Evolutionary conservation across 2,888 invertebrate genomes (phyloP), one percentile per base, ranked within the genome.

Genomic region (Metalampra italica): DNA sequence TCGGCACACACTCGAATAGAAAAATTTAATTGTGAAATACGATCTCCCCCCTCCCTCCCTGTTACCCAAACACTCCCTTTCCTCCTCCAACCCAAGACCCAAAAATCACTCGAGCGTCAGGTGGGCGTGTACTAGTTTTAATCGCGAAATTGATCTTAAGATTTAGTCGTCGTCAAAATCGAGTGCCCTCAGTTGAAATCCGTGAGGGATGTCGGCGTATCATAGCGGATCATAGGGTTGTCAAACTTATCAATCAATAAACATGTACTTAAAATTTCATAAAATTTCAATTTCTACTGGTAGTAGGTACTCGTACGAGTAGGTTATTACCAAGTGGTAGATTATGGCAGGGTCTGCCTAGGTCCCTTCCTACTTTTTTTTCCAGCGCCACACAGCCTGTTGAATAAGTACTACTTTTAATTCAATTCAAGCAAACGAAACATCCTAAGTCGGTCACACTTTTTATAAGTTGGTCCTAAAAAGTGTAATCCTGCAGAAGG

Each of bases 21-120:
- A 86, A 86, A 86, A 85, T 82, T 84, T 85, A 85, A 87, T 85
- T 85, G 86, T 83, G 81, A 85, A 86, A 83, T 82, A 83, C 82
- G 79, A 75, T 69, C 63, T 60, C 63, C 60, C 55, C 58, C 57
- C 49, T 43, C 50, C 51, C 34, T 45, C 42, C 51, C 37, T 9
- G 9, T 14, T 13, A n/a, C 49, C 59, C 29, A 45, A 57, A 52
- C 49, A 50, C 54, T 53, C 62, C 56, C 59, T 53, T 51, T 40
- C 52, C 53, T 45, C 46, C 51, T 55, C 55, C 44, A 57, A 55
- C 52, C 39, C 47, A 38, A 46, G 43, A 13, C 32, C 48, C 37
- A 22, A 43, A 46, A 46, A 40, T 41, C 44, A 46, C 48, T 29
- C 44, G 29, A 46, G 44, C 43, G 62, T 54, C 70, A 67, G 71